A percentile compares a stretch with the other conserved stretches of the same genome.
phyloP scores from a whole-genome alignment of 2,797 vertebrate species.

The Limosa lapponica region DNA sequence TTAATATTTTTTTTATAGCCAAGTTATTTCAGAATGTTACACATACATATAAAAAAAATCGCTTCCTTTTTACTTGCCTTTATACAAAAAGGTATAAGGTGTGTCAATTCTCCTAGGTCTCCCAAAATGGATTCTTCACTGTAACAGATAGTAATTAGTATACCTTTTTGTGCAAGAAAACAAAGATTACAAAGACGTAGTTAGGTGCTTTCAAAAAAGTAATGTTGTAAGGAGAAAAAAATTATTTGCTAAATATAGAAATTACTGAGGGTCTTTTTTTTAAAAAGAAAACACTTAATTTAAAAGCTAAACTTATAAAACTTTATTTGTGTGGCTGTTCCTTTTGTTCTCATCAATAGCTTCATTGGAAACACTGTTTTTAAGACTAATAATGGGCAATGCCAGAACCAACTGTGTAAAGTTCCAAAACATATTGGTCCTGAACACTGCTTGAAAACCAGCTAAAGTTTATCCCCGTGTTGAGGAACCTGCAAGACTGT shows the following conservation, averaged over 20 bases:
- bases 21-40: slow-evolving; percentile 1
- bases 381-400: not conserved
- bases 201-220: not conserved
- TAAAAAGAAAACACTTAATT: not conserved
- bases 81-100: not conserved
- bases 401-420: not conserved
- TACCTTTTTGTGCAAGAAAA: not conserved
- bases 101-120: not conserved
- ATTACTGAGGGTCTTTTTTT: not conserved
- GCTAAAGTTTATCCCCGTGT: not conserved
- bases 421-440: not conserved
- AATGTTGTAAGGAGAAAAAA: not conserved
- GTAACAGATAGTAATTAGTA: not conserved
- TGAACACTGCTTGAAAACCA: not conserved
- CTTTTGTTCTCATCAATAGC: not conserved
- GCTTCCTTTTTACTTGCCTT: not conserved
- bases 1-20: not conserved
- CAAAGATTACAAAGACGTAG: not conserved
- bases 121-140: not conserved
- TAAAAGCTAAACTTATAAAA: not conserved
- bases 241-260: not conserved
- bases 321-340: not conserved
- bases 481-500: not conserved
- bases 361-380: not conserved
- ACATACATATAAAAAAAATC: not conserved